Evolutionary conservation across 2,113 vertebrate genomes (phyloP).

Genomic region (Ptyas mucosa): DNA sequence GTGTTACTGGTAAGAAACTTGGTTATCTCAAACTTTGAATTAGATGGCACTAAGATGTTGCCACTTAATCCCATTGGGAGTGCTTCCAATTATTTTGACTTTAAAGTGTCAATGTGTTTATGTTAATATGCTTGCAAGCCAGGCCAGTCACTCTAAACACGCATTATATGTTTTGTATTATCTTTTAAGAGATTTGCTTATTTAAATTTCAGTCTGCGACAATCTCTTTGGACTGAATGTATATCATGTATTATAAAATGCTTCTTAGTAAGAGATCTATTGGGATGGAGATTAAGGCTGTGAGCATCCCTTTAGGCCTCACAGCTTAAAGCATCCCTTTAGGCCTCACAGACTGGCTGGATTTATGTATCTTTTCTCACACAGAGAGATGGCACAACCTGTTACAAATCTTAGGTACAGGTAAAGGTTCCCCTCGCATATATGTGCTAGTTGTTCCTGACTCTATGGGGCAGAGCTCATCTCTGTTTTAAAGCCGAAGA

Average conservation of each 20-base stretch:
- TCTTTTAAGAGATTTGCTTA: background rate
- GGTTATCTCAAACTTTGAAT: background rate
- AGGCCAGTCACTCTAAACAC: background rate
- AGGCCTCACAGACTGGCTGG: background rate
- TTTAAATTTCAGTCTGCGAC: background rate
- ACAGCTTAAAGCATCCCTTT: conserved; percentile 4
- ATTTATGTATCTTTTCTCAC: background rate
- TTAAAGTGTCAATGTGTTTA: background rate
- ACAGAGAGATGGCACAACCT: background rate
- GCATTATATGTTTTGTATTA: background rate
- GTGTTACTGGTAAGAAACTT: background rate
- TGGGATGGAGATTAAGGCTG: background rate
- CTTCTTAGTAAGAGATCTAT: background rate
- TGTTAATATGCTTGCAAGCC: background rate
- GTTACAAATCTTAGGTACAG: background rate
- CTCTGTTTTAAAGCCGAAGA: too few relatives aligned
- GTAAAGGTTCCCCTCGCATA: too few relatives aligned
- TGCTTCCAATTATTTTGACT: background rate
- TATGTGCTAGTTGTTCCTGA: too few relatives aligned
- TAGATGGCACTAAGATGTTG: background rate
- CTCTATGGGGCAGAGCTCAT: too few relatives aligned
- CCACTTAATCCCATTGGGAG: background rate
- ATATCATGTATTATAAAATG: accelerated
- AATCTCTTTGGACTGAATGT: background rate
- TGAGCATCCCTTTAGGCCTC: conserved; percentile 3